phyloP scores from a whole-genome alignment of 2,888 invertebrate species.

The Netelia fuscicornis region DNA sequence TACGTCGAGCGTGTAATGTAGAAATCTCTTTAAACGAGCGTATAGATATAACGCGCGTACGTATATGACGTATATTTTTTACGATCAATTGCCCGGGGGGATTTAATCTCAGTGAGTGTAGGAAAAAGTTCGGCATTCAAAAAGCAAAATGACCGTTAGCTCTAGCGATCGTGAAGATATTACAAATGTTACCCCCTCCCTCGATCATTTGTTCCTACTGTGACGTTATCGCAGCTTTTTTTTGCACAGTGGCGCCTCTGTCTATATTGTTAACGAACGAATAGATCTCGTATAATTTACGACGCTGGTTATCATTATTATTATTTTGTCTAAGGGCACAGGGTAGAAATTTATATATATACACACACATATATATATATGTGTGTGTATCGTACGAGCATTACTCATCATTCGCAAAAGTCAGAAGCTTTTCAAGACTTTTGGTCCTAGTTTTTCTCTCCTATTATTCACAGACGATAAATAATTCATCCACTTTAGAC shows the following conservation, averaged over 20 bases:
- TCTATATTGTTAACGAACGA: background rate
- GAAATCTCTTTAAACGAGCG: conserved; percentile 1
- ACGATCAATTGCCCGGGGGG: conserved; percentile 39
- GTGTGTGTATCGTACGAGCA: background rate
- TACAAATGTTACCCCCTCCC: conserved; percentile 2
- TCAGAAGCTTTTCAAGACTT: conserved; percentile 17
- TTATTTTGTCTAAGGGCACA: background rate
- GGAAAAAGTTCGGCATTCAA: conserved; percentile 48
- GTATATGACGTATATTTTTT: conserved; percentile 1
- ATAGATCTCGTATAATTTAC: conserved; percentile 19
- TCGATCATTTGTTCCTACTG: conserved; percentile 50
- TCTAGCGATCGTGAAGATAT: conserved; percentile 3
- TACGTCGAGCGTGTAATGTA: background rate
- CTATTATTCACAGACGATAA: conserved; percentile 56
- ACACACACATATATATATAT: background rate
- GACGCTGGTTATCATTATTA: conserved; percentile 24
- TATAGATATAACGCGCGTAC: background rate
- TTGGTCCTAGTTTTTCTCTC: conserved; percentile 16
- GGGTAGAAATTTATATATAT: background rate
- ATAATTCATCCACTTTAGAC: conserved; percentile 60
- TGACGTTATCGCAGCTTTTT: conserved; percentile 22
- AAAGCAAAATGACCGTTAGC: conserved; percentile 30
- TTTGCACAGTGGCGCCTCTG: background rate
- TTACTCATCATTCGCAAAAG: conserved; percentile 33
- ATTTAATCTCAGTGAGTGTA: conserved; percentile 60